Evolutionary conservation across 2,113 vertebrate species (phyloP).

Genomic region (Heteronetta atricapilla): DNA sequence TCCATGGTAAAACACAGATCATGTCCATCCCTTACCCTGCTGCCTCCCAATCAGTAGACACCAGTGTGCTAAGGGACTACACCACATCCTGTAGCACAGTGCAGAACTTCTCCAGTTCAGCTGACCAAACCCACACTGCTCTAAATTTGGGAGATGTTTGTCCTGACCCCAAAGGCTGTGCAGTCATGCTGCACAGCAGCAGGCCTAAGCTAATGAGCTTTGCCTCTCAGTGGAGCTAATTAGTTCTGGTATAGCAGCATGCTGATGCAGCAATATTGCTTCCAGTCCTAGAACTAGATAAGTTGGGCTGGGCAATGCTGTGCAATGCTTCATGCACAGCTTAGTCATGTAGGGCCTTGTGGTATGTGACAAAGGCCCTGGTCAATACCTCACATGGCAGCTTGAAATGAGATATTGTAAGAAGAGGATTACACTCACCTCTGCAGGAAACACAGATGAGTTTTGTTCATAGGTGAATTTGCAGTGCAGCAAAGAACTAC

Average conservation of each 20-base stretch:
- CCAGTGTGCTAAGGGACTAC: not conserved
- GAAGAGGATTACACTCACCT: not conserved
- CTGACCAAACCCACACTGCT: not conserved
- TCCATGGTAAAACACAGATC: not conserved
- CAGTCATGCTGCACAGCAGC: not conserved
- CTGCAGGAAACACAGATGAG: not conserved
- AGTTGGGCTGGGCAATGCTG: not conserved
- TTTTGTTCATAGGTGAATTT: not conserved
- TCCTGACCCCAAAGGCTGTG: not conserved
- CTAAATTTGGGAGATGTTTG: not conserved
- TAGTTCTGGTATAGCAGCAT: not conserved
- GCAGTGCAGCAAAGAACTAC: not conserved
- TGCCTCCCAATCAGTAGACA: not conserved
- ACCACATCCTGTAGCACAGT: not conserved
- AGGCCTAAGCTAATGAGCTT: constrained; percentile 20
- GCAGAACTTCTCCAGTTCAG: not conserved
- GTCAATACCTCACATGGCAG: not conserved
- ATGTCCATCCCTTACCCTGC: not conserved
- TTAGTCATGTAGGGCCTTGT: not conserved
- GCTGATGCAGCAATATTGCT: not conserved
- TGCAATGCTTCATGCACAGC: not conserved
- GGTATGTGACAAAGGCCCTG: not conserved
- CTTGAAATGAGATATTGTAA: not conserved
- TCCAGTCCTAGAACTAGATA: not conserved
- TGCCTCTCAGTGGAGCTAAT: constrained; percentile 44